These are phyloP conservation scores for Coendou prehensilis DNA, from an alignment of 2,797 vertebrate genomes.

Conservation along the genomic window DNA sequence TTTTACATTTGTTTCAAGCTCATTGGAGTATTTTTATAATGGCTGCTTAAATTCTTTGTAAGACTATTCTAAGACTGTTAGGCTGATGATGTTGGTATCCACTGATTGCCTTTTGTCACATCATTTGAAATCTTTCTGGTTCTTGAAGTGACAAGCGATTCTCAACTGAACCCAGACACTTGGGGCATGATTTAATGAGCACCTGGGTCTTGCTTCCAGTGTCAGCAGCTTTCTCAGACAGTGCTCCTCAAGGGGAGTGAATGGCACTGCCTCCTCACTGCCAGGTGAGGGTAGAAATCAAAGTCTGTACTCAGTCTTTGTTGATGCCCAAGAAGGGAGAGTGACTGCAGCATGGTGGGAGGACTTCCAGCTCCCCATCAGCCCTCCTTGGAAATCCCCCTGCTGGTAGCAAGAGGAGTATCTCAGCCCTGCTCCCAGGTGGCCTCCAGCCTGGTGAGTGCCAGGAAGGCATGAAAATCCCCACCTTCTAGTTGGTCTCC, in stretches of 20 bases:
- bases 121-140: not conserved
- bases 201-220: not conserved
- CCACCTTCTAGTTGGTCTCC: too few species aligned
- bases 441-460: not conserved
- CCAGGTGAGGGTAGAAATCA: not conserved
- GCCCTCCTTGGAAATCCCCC: not conserved
- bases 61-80: not conserved
- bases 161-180: not conserved
- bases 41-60: not conserved
- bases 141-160: not conserved
- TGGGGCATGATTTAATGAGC: not conserved
- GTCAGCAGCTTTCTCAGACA: not conserved
- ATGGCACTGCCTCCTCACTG: too few species aligned
- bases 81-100: not conserved
- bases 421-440: too few species aligned
- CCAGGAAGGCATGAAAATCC: fast-evolving
- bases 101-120: not conserved
- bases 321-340: not conserved
- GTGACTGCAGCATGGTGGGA: too few species aligned
- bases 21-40: not conserved
- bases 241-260: not conserved
- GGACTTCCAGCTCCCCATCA: not conserved
- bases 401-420: fast-evolving
- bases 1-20: not conserved
- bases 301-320: too few species aligned